These are phyloP conservation scores for Budorcas taxicolor DNA, from an alignment of 2,113 vertebrate species.

Conservation along the genomic window DNA sequence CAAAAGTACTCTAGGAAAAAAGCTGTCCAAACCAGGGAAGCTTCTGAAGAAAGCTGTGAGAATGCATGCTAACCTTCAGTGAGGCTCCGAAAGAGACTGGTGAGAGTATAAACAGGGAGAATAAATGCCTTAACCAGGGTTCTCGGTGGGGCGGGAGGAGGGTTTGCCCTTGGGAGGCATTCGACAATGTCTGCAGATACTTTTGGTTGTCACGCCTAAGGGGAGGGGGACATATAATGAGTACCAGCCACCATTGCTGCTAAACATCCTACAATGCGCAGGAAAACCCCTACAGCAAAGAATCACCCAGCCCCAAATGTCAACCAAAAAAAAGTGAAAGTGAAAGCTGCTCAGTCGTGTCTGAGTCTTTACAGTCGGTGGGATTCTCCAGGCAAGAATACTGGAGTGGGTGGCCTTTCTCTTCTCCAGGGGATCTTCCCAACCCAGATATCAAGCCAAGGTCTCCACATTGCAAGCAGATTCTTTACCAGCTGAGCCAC, in stretches of 20 bases:
- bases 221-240: not conserved
- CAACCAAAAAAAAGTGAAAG: not conserved
- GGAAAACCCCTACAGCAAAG: not conserved
- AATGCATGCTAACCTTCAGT: not conserved
- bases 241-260: not conserved
- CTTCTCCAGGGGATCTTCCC: not conserved
- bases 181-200: not conserved
- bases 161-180: not conserved
- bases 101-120: not conserved
- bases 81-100: not conserved
- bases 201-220: not conserved
- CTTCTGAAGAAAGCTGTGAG: not conserved
- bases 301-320: not conserved
- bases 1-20: not conserved
- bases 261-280: not conserved
- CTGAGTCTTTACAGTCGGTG: accelerated
- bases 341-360: not conserved
- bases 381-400: not conserved
- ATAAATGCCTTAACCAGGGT: not conserved
- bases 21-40: not conserved
- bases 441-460: not conserved
- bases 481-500: not conserved
- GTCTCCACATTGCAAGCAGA: not conserved
- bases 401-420: not conserved
- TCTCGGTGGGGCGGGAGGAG: accelerated